Base-by-base conservation (phyloP, 2,797 vertebrate genomes). In the Betta splendens region DNA sequence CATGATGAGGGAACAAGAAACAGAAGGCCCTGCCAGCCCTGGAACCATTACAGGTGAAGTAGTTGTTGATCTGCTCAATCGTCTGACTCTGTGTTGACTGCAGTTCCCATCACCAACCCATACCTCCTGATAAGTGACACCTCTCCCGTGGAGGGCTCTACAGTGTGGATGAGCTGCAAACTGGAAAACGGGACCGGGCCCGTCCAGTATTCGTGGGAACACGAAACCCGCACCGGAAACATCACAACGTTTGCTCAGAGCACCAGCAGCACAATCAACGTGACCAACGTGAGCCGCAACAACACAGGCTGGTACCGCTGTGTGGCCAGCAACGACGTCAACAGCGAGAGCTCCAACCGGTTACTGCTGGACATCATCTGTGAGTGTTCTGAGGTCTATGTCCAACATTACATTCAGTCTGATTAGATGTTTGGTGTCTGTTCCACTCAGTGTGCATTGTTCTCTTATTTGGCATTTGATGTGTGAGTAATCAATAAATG, bases 101-200 rank as follows among this genome's bases (percentile, higher is more conserved):
- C 81, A 98, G 96, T 95, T 67, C 94, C 95, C 0, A 88, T 97
- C 28, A 91, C 90, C 40, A 95, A 94, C 79, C 95, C 96, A 31
- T 90, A 84, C 4, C 75, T 98, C 61, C 51, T 85, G 52, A 79
- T 93, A 13, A 94, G 89, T 12, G 83, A 93, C 0, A 83, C 75
- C 0, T 87, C 90, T 0, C 94, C 92, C 0, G 87, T 85, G 3
- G 95, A 96, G 62, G 93, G 94, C 25, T 77, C 85, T 0, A 76
- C 77, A 0, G 70, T 94, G 63, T 83, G 77, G 80, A 90, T 95
- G 90, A 85, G 16, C 0, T 98, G 94, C 17, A n/a, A 81, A 0
- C 87, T 95, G 44, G 85, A 89, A 21, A 93, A 94, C 48, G 96
- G 95, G 28, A 97, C 94, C 0, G 88, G 85, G 9, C 95, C 95